Percentiles rank a stretch among this genome's conserved stretches.
These are phyloP conservation scores for Poicephalus meyeri DNA, from an alignment of 2,113 vertebrate genomes.

Conservation along the genomic window DNA sequence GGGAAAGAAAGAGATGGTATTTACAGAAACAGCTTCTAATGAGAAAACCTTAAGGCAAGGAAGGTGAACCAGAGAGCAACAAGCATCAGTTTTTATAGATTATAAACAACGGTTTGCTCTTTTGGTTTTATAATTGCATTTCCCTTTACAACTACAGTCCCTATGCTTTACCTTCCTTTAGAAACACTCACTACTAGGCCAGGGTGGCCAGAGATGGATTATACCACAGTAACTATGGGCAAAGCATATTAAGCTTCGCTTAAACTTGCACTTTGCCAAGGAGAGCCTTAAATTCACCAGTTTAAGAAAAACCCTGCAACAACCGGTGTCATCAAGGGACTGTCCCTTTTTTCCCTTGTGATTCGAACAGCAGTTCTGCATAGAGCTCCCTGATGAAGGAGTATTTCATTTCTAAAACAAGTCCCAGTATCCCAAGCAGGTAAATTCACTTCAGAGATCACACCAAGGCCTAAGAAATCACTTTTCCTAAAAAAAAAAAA, in stretches of 20 bases:
- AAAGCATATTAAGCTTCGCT: background rate
- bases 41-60: conserved; percentile 39
- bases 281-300: background rate
- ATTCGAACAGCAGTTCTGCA: background rate
- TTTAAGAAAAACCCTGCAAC: background rate
- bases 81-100: background rate
- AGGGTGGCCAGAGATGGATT: background rate
- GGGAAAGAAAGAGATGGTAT: conserved; percentile 1
- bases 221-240: background rate
- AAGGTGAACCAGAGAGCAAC: background rate
- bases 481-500: background rate
- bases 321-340: background rate
- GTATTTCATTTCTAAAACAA: background rate
- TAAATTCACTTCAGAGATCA: background rate
- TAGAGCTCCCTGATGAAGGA: background rate
- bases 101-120: background rate
- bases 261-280: background rate
- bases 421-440: background rate
- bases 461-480: background rate
- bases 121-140: background rate
- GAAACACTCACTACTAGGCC: background rate
- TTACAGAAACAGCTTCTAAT: conserved; percentile 39
- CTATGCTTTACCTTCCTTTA: background rate
- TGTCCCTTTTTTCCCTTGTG: background rate
- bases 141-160: background rate